Conservation (phyloP, 2,888 invertebrate species). For the Unio delphinus region DNA sequence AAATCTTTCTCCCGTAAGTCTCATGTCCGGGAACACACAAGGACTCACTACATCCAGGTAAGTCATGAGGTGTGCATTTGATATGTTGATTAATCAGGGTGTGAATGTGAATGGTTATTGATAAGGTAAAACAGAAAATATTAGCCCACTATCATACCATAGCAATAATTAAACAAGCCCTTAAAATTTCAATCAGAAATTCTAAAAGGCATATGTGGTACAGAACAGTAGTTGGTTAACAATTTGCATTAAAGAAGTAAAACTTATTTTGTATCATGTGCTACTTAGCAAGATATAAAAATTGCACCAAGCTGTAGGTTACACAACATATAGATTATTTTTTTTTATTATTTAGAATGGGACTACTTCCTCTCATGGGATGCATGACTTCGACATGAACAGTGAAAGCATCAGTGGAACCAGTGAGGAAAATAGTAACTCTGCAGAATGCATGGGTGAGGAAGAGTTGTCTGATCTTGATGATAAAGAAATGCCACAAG, state of each 20-base stretch:
- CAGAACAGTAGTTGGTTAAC: too few relatives aligned
- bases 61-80: not conserved
- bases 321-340: not conserved
- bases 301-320: not conserved
- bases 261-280: too few relatives aligned
- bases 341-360: conserved; percentile 3
- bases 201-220: too few relatives aligned
- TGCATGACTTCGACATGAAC: conserved; percentile 20
- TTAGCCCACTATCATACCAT: too few relatives aligned
- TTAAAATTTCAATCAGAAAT: too few relatives aligned
- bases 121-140: too few relatives aligned
- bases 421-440: conserved; percentile 25
- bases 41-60: conserved; percentile 42
- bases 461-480: conserved; percentile 33
- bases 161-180: too few relatives aligned
- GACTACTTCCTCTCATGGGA: not conserved
- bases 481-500: conserved; percentile 28
- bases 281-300: too few relatives aligned
- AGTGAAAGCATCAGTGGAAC: conserved; percentile 24
- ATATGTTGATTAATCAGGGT: not conserved
- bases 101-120: not conserved
- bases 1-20: conserved; percentile 57
- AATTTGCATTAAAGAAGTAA: too few relatives aligned
- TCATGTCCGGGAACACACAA: conserved; percentile 36
- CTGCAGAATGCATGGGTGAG: conserved; percentile 18